These are phyloP conservation scores for Bos javanicus DNA, from an alignment of 2,113 vertebrate genomes.

Conservation along the genomic window DNA sequence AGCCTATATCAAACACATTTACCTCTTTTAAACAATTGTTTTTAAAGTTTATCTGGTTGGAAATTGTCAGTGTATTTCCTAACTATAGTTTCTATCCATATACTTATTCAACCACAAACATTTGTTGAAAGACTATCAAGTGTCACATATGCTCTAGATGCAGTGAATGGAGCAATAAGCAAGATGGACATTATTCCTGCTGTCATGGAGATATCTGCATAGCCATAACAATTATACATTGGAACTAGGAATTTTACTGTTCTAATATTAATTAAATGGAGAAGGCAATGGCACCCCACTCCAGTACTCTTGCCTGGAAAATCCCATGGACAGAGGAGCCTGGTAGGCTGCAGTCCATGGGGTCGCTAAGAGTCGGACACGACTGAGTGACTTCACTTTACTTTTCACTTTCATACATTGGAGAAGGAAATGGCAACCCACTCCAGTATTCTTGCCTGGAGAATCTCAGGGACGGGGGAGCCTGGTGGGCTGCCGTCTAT, in stretches of 20 bases:
- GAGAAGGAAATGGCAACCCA: too few relatives aligned
- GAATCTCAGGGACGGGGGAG: too few relatives aligned
- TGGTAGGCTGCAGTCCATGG: too few relatives aligned
- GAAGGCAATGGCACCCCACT: too few relatives aligned
- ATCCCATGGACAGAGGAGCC: too few relatives aligned
- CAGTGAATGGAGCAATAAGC: background rate
- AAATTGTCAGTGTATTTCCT: background rate
- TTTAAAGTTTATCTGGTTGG: background rate
- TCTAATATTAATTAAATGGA: background rate
- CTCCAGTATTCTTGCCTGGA: too few relatives aligned
- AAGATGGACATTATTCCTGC: background rate
- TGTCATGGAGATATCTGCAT: background rate
- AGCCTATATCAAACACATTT: background rate
- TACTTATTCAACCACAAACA: background rate
- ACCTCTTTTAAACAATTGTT: background rate
- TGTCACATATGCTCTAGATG: background rate
- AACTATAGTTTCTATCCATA: background rate
- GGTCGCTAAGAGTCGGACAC: too few relatives aligned
- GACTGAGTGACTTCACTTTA: too few relatives aligned
- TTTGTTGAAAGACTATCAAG: background rate
- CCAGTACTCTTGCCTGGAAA: too few relatives aligned
- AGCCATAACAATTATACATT: background rate
- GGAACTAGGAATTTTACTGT: background rate
- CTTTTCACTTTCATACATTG: too few relatives aligned
- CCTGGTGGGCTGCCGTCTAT: too few relatives aligned